Evolutionary conservation across 1,140 invertebrate species (phyloP), one percentile per base, ranked within the genome.

Genomic region (Neelides sp.): DNA sequence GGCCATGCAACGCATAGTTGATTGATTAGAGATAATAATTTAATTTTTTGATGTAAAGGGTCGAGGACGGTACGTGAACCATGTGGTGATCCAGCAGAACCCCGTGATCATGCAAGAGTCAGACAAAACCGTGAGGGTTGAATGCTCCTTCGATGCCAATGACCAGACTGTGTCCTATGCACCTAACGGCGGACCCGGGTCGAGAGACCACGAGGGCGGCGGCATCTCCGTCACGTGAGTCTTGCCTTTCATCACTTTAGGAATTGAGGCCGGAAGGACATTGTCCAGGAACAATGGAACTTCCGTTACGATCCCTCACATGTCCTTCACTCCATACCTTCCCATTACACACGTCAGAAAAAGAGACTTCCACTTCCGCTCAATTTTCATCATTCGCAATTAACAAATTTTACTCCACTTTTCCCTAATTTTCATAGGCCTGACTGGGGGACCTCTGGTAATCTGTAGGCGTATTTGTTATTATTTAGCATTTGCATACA

Each of bases 61-160:
- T 13, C 62, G 65, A 10, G 71, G 69, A 5, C 62, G 65, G 46
- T 73, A 69, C 58, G 66, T 69, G 8, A 73, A 74, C 57, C 70
- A 73, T 44, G 69, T 74, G 7, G 70, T 74, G 3, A 65, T 74
- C 39, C 72, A 74, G 51, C 68, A 73, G 53, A 73, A 74, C 56
- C 68, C 72, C 10, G 64, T 73, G 2, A 73, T 74, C 46, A 71
- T 73, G 67, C 72, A 71, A 51, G 69, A 73, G 43, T 70, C 66
- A 15, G 72, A 74, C 54, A 68, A 68, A 48, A 73, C 66, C 3
- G 70, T 74, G 12, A 61, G 71, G 52, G 72, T 74, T 15, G 69
- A 73, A 52, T 74, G 72, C 48, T 68, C 70, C 4, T 73, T 73
- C 57, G 69, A 71, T 52, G 67, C 68, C 8, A 62, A 61, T 20